A percentile compares a stretch with the other conserved stretches of the same genome.
These are phyloP conservation scores for Catharus fuscescens DNA, from an alignment of 2,113 vertebrate genomes.

Conservation along the genomic window DNA sequence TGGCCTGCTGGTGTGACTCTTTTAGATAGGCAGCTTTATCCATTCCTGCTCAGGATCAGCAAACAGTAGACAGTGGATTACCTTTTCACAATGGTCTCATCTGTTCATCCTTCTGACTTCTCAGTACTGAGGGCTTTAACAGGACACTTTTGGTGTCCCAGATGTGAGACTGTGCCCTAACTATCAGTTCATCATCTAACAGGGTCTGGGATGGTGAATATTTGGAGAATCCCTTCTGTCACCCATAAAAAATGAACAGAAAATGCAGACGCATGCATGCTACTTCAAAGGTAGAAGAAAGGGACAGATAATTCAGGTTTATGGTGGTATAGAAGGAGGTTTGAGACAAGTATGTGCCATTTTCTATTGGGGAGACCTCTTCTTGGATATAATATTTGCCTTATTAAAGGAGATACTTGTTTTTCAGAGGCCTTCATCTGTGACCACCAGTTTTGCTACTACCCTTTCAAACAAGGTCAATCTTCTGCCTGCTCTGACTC, in stretches of 20 bases:
- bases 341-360: background rate
- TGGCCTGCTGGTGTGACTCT: background rate
- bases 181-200: background rate
- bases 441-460: background rate
- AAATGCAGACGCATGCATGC: background rate
- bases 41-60: background rate
- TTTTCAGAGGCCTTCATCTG: background rate
- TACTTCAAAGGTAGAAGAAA: background rate
- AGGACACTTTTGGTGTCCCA: background rate
- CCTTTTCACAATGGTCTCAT: background rate
- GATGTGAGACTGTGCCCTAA: background rate
- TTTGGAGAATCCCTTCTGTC: background rate
- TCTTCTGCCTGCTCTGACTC: background rate
- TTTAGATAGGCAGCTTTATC: background rate
- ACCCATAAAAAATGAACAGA: background rate
- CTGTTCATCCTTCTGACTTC: background rate
- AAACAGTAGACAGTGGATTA: background rate
- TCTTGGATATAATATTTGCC: background rate
- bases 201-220: background rate
- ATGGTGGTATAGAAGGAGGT: background rate
- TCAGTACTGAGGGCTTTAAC: background rate
- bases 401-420: background rate
- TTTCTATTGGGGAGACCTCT: background rate
- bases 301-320: background rate
- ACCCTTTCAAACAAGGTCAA: background rate